Conservation (phyloP, 2,797 vertebrate genomes). For the Potorous gilbertii region DNA sequence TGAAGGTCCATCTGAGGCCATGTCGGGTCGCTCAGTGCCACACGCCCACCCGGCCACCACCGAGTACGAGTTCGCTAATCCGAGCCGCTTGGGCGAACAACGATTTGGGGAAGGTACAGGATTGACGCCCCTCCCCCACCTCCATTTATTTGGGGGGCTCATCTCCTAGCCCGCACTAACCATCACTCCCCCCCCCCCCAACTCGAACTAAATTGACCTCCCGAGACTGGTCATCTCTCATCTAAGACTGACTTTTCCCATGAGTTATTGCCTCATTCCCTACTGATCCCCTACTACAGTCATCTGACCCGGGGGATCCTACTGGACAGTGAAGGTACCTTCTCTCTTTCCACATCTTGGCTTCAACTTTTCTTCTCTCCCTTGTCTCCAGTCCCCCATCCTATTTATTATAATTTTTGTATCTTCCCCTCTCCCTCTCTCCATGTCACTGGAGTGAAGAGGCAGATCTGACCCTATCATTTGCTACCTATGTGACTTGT, state of each 20-base stretch:
- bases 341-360: neutral
- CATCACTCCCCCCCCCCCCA: constrained; percentile 13
- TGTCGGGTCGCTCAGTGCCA: constrained; percentile 88
- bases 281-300: neutral
- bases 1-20: constrained; percentile 66
- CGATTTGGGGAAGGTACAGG: constrained; percentile 91
- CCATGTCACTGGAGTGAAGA: neutral
- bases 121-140: constrained; percentile 40
- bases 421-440: neutral
- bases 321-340: neutral
- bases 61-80: constrained; percentile 90
- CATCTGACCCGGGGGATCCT: neutral
- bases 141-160: constrained; percentile 69
- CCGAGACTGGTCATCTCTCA: constrained; percentile 50
- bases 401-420: neutral
- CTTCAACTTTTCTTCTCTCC: neutral
- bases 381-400: neutral
- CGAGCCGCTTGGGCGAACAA: constrained; percentile 91
- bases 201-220: constrained; percentile 72
- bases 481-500: neutral
- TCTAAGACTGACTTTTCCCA: constrained; percentile 6
- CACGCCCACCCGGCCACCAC: constrained; percentile 91
- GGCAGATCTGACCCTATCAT: neutral
- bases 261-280: neutral
- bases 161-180: constrained; percentile 68